Base-by-base conservation (phyloP, 2,888 invertebrate species). In the Alsophila aescularia region DNA sequence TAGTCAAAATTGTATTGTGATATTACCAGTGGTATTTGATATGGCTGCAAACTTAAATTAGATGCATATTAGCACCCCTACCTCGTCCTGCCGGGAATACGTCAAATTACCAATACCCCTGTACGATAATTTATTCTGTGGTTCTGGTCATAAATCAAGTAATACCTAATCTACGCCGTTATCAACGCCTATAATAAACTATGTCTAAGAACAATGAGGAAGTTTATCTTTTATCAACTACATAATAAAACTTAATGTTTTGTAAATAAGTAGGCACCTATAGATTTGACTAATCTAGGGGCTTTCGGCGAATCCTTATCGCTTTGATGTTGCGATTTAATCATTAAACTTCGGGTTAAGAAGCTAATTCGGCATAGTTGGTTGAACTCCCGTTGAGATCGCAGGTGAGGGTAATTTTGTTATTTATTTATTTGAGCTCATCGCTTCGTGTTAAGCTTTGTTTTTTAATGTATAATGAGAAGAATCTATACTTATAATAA, bases 391-490 rank as follows among this genome's bases (percentile, higher is more conserved):
- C 68, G 65, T 53, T 35, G 49, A 61, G 60, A 69, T 62, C 65
- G 61, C 74, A 76, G 73, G 81, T 81, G 58, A 73, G 72, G 44
- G 37, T 51, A 37, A 41, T 31, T 52, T 41, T 24, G 0, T 48
- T 9, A 27, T 14, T 37, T 35, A 8, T 13, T 36, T 16, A 52
- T 18, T 16, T 4, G 18, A 0, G 16, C 16, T 37, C 32, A 0
- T 7, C 15, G 9, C 1, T 37, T 21, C 12, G 31, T 29, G 14
- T 32, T 18, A 24, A 35, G n/a, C 7, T 21, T 32, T 6, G 14
- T 21, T 40, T 16, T 16, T 42, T n/a, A 12, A n/a, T 18, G 29
- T 32, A 9, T 27, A 27, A 0, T n/a, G n/a, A n/a, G n/a, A n/a
- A n/a, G n/a, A n/a, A n/a, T n/a, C n/a, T n/a, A n/a, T n/a, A n/a